Conservation (phyloP, 2,888 invertebrate genomes). For the Acholoe squamosa region DNA sequence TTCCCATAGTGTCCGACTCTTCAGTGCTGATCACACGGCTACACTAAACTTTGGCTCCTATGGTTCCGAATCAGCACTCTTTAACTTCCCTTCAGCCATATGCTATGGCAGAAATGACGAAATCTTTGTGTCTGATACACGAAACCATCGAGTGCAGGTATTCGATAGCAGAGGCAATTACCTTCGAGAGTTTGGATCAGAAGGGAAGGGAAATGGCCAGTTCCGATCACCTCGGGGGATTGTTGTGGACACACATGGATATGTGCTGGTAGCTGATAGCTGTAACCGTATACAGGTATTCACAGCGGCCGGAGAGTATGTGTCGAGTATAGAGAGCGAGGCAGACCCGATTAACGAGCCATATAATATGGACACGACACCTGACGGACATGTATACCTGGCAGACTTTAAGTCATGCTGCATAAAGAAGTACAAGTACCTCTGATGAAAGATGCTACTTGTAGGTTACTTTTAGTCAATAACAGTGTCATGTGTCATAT, state of each 20-base stretch:
- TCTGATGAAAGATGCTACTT: too few relatives aligned
- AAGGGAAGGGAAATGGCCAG: constrained; percentile 65
- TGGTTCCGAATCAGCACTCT: constrained; percentile 64
- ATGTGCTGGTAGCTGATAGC: constrained; percentile 69
- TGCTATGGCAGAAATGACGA: constrained; percentile 32
- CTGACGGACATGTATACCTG: constrained; percentile 60
- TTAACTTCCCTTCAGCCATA: constrained; percentile 65
- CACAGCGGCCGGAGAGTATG: not conserved
- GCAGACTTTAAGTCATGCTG: constrained; percentile 65
- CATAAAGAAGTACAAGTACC: constrained; percentile 65
- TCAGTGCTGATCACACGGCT: constrained; percentile 65
- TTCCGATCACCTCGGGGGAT: constrained; percentile 68
- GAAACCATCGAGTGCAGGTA: constrained; percentile 69
- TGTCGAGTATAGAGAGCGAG: constrained; percentile 63
- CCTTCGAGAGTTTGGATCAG: constrained; percentile 61
- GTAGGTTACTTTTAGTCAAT: too few relatives aligned
- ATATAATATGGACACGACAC: constrained; percentile 60
- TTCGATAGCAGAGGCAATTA: constrained; percentile 68
- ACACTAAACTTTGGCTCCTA: constrained; percentile 65
- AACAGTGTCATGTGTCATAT: too few relatives aligned
- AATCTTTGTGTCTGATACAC: constrained; percentile 68
- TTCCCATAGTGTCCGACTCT: constrained; percentile 64
- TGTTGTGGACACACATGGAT: constrained; percentile 60
- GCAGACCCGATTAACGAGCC: constrained; percentile 63
- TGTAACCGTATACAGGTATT: constrained; percentile 63